Conservation (phyloP, 2,113 vertebrate species). For the Zapornia atra region DNA sequence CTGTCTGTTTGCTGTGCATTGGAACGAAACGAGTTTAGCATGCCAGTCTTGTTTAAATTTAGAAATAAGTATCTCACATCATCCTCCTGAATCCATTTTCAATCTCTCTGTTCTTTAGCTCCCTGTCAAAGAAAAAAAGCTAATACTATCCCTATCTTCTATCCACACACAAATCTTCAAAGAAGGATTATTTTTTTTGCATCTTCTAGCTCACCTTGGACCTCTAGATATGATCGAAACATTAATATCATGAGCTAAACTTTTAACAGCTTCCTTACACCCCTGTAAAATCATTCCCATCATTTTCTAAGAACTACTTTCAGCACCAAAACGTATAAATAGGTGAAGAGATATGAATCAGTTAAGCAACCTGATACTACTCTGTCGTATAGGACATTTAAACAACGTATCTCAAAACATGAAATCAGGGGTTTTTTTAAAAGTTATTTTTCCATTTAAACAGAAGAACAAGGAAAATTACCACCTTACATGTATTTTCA, state of each 20-base stretch:
- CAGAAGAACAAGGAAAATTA: neutral
- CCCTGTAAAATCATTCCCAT: neutral
- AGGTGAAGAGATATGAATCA: neutral
- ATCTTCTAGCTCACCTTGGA: neutral
- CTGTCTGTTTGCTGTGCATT: neutral
- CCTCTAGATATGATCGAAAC: neutral
- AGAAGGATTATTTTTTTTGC: neutral
- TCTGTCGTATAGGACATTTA: neutral
- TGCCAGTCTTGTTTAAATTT: constrained; percentile 18
- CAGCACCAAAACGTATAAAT: neutral
- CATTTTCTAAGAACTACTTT: neutral
- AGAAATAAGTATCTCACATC: neutral
- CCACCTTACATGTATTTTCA: neutral
- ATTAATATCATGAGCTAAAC: neutral
- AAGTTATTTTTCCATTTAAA: neutral
- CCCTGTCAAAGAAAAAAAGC: neutral
- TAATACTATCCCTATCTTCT: neutral
- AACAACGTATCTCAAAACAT: neutral
- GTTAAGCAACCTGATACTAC: neutral
- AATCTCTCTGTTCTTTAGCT: neutral
- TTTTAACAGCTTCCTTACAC: neutral
- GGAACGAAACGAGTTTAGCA: neutral
- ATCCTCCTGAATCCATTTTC: neutral
- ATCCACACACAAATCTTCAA: neutral
- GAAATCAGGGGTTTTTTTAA: neutral